phyloP scores from a whole-genome alignment of 2,888 invertebrate species.

The Hydropsyche betteni region DNA sequence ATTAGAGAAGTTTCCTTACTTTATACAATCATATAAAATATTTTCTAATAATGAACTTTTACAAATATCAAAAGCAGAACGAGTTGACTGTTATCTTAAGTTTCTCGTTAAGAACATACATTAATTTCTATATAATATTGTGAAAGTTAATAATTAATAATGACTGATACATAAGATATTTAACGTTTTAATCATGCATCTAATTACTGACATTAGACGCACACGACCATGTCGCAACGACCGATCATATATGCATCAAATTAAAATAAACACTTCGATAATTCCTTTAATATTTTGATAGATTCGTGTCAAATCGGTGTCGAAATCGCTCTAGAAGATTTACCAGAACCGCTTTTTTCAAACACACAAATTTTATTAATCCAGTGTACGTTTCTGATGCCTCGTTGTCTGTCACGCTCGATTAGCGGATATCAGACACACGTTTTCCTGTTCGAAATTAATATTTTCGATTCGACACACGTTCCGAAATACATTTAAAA shows the following conservation, averaged over 20 bases:
- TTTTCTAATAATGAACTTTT: too few relatives aligned
- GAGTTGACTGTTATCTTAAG: too few relatives aligned
- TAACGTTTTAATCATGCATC: too few relatives aligned
- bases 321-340: not conserved
- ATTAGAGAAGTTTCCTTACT: too few relatives aligned
- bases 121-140: too few relatives aligned
- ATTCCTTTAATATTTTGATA: conserved; percentile 11
- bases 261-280: not conserved
- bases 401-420: not conserved
- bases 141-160: too few relatives aligned
- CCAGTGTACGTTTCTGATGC: not conserved
- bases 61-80: too few relatives aligned
- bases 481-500: too few relatives aligned
- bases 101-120: too few relatives aligned
- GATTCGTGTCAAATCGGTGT: conserved; percentile 7
- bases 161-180: too few relatives aligned
- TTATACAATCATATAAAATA: too few relatives aligned
- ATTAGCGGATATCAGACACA: not conserved
- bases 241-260: not conserved
- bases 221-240: not conserved
- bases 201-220: too few relatives aligned
- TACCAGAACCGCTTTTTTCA: not conserved
- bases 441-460: conserved; percentile 5
- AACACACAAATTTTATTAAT: not conserved
- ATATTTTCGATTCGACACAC: not conserved